phyloP scores from a whole-genome alignment of 2,888 invertebrate species.

The Luperina nickerlii region DNA sequence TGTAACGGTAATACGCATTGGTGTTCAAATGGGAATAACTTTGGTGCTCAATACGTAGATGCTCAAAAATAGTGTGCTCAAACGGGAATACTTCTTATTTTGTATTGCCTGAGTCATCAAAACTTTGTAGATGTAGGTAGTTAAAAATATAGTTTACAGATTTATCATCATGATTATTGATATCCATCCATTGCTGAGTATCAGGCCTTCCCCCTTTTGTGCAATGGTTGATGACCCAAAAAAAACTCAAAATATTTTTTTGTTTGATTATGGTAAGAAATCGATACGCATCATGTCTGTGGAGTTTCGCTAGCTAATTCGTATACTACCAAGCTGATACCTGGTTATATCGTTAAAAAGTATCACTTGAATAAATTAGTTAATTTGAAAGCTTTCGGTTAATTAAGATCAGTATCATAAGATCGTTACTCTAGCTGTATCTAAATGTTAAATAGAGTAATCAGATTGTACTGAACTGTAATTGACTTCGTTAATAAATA shows the following conservation, averaged over 20 bases:
- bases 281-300: too few species aligned
- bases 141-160: background rate
- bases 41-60: too few species aligned
- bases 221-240: too few species aligned
- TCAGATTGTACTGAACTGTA: slow-evolving; percentile 46
- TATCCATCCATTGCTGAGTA: too few species aligned
- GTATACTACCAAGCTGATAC: background rate
- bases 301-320: too few species aligned
- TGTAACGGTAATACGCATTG: background rate
- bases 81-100: too few species aligned
- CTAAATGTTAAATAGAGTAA: slow-evolving; percentile 22
- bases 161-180: background rate
- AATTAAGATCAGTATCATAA: slow-evolving; percentile 25
- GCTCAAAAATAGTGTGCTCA: too few species aligned
- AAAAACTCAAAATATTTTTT: too few species aligned
- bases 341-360: background rate
- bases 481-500: slow-evolving; percentile 39
- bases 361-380: background rate
- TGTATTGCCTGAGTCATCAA: background rate
- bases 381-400: slow-evolving; percentile 14
- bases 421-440: slow-evolving; percentile 4
- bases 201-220: too few species aligned
- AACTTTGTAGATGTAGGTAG: background rate
- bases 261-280: too few species aligned
- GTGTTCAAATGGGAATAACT: too few species aligned